A percentile compares a stretch with the other conserved stretches of the same genome.
Conservation (phyloP, 2,888 invertebrate species). For the Gortyna flavago region DNA sequence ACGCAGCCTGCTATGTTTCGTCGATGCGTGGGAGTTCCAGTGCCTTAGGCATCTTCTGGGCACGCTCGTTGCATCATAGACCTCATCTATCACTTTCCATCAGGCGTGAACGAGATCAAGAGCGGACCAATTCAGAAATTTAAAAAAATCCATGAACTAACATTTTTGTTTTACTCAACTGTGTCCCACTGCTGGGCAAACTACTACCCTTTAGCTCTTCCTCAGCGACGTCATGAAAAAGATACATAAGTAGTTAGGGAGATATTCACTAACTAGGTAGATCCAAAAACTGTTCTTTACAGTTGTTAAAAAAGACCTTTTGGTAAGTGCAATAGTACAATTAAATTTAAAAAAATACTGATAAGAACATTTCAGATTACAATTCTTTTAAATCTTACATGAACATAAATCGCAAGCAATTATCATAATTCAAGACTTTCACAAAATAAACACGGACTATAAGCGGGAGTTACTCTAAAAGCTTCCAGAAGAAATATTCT, state of each 20-base stretch:
- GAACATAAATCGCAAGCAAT: constrained; percentile 27
- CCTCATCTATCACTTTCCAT: no score
- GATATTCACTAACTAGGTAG: neutral
- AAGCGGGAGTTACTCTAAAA: constrained; percentile 59
- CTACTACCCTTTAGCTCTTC: no score
- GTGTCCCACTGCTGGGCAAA: no score
- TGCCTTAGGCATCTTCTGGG: no score
- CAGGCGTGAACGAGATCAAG: no score
- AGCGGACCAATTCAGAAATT: no score
- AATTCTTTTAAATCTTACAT: constrained; percentile 6
- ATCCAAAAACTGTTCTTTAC: neutral
- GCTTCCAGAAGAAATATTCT: constrained; percentile 63
- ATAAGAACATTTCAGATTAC: neutral
- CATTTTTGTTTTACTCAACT: no score
- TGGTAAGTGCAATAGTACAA: neutral
- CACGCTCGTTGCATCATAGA: no score
- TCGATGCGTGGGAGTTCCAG: no score
- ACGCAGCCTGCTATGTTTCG: no score
- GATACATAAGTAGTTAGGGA: neutral
- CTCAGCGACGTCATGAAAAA: neutral
- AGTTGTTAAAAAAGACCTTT: neutral
- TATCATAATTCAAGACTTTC: constrained; percentile 39
- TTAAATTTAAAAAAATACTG: neutral
- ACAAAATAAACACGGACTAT: constrained; percentile 58
- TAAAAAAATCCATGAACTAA: no score